Conservation (phyloP, 1,140 invertebrate genomes). For the Macrobrachium rosenbergii region DNA sequence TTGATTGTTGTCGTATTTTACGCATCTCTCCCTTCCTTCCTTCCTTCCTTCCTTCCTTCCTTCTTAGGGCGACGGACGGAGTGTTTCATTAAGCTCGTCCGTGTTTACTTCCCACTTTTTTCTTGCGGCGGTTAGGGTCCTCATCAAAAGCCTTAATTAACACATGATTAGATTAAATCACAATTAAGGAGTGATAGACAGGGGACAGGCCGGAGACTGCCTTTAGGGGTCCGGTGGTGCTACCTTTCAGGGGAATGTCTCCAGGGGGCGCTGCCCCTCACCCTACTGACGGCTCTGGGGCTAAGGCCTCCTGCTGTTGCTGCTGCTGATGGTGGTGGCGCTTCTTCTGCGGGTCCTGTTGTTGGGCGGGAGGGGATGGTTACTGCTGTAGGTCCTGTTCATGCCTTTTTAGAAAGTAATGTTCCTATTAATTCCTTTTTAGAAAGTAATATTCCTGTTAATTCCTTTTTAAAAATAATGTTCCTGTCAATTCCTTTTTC, state of each 20-base stretch:
- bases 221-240: slow-evolving; percentile 6
- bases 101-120: slow-evolving; percentile 53
- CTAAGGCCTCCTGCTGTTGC: background rate
- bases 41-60: slow-evolving; percentile 7
- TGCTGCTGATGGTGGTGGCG: background rate
- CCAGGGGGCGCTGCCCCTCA: slow-evolving; percentile 26
- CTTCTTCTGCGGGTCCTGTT: background rate
- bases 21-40: slow-evolving; percentile 4
- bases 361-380: slow-evolving; percentile 1
- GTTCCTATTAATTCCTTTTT: no score
- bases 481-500: no score
- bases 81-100: slow-evolving; percentile 58
- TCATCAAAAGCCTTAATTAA: slow-evolving; percentile 62
- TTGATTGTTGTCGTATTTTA: background rate
- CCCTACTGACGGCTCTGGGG: background rate
- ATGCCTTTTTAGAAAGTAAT: background rate
- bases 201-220: slow-evolving; percentile 49
- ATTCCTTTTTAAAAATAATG: no score
- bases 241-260: slow-evolving; percentile 12
- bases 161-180: slow-evolving; percentile 63
- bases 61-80: no score
- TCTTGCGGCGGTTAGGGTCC: slow-evolving; percentile 42
- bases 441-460: no score
- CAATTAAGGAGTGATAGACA: slow-evolving; percentile 61
- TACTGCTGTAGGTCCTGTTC: background rate